Base-by-base conservation (phyloP, 2,888 invertebrate species). In the Eurois occulta region DNA sequence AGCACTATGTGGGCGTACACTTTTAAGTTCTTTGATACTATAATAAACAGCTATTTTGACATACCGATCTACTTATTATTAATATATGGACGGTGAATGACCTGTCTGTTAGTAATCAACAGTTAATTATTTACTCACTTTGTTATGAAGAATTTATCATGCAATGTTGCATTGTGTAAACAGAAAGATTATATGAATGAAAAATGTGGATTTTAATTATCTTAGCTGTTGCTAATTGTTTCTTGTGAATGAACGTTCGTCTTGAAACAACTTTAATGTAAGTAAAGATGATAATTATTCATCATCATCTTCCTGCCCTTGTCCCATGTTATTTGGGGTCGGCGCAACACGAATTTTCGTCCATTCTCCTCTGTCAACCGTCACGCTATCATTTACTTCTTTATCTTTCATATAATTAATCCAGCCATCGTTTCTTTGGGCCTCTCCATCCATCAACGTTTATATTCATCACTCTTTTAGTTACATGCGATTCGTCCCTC, bases 1-100 rank as follows among this genome's bases (percentile, higher is more conserved):
- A 65, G 65, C 67, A 68, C 46, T n/a, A 87, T 67, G 80, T 88
- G 70, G 86, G 86, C 71, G 87, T 64, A 43, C 8, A 55, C 48
- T 35, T 35, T 60, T 66, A 71, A 24, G 24, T 77, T 88, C 86
- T 88, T 81, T 83, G 66, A 28, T 32, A 60, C 24, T 41, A n/a
- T 41, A 78, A 48, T 48, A 48, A 48, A 69, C 52, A 65, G 41
- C 1, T 13, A 58, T 58, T 84, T 72, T 67, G 67, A 62, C 46
- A 66, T 62, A 48, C 38, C 41, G 60, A 75, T 75, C 18, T 41
- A 68, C 7, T 75, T 84, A 72, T 66, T 65, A 78, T 82, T 75
- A 62, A 80, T 79, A n/a, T 68, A 58, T 43, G 41, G 38, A 38
- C n/a, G 75, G 83, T 86, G 68, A 88, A 82, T 75, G 80, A 79